A percentile compares a stretch with the other conserved stretches of the same genome.
phyloP scores from a whole-genome alignment of 2,888 invertebrate species.

The Meiosimyza platycephala region DNA sequence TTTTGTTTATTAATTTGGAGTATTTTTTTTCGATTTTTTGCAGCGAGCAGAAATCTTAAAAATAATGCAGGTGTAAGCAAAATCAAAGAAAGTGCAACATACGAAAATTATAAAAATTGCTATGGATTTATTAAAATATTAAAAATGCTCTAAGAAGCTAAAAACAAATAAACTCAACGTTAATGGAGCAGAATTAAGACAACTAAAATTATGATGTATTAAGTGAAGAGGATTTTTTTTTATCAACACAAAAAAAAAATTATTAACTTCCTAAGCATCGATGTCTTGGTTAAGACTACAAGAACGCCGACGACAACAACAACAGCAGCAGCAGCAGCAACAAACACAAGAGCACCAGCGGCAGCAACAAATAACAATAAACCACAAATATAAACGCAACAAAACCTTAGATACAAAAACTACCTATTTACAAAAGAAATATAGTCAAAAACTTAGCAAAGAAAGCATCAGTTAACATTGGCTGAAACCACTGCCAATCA shows the following conservation, averaged over 20 bases:
- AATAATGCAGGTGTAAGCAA: too few relatives aligned
- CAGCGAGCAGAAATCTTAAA: too few relatives aligned
- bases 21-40: too few relatives aligned
- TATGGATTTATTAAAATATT: too few relatives aligned
- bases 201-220: too few relatives aligned
- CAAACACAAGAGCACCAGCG: conserved; percentile 15
- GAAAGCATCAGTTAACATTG: conserved; percentile 33
- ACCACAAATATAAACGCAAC: conserved; percentile 26
- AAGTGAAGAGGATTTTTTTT: too few relatives aligned
- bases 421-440: conserved; percentile 42
- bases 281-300: conserved; percentile 47
- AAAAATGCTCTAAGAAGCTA: too few relatives aligned
- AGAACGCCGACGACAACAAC: conserved; percentile 20
- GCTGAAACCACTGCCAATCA: neutral
- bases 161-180: too few relatives aligned
- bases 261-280: conserved; percentile 40
- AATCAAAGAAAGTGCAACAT: too few relatives aligned
- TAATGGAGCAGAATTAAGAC: too few relatives aligned
- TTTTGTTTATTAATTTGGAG: too few relatives aligned
- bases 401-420: conserved; percentile 37
- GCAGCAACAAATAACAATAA: conserved; percentile 8
- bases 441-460: conserved; percentile 46
- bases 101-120: too few relatives aligned
- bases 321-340: conserved; percentile 23
- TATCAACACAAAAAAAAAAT: neutral